Percentiles rank a stretch among this genome's conserved stretches.
Conservation (phyloP, 1,140 invertebrate genomes). For the Oscheius sp. region DNA sequence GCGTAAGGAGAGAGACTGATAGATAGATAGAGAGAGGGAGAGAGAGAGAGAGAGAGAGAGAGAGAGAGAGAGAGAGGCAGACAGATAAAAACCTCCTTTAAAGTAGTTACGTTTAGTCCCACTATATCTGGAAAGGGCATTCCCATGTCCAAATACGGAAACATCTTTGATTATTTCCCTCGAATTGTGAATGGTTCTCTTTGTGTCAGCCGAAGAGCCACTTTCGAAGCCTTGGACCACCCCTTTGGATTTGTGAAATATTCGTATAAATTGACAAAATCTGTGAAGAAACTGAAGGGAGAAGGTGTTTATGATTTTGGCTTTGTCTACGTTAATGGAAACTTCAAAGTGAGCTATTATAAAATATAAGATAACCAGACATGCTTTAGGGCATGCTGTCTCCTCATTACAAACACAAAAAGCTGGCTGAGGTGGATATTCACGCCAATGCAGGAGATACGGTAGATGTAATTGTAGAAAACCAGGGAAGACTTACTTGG, state of each 20-base stretch:
- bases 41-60: no score
- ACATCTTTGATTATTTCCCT: background rate
- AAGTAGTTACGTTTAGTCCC: no score
- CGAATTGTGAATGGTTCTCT: background rate
- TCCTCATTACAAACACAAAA: background rate
- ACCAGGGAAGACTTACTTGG: constrained; percentile 20
- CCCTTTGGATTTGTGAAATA: background rate
- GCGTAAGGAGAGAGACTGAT: background rate
- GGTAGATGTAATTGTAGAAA: constrained; percentile 15
- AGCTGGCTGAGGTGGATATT: background rate
- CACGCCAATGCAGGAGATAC: constrained; percentile 7
- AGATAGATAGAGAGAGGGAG: no score
- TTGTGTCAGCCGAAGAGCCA: background rate
- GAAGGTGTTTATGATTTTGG: constrained; percentile 5
- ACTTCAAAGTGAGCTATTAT: background rate
- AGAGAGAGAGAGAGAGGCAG: no score
- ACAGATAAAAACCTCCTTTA: no score
- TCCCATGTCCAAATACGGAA: background rate
- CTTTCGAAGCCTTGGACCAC: background rate
- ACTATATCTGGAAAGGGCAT: background rate
- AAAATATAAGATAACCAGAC: no score
- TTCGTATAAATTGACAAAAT: background rate
- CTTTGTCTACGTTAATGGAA: background rate
- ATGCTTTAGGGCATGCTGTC: constrained; percentile 2
- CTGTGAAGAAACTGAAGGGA: background rate